phyloP scores from a whole-genome alignment of 2,888 invertebrate species.

The Abscondita cerata region DNA sequence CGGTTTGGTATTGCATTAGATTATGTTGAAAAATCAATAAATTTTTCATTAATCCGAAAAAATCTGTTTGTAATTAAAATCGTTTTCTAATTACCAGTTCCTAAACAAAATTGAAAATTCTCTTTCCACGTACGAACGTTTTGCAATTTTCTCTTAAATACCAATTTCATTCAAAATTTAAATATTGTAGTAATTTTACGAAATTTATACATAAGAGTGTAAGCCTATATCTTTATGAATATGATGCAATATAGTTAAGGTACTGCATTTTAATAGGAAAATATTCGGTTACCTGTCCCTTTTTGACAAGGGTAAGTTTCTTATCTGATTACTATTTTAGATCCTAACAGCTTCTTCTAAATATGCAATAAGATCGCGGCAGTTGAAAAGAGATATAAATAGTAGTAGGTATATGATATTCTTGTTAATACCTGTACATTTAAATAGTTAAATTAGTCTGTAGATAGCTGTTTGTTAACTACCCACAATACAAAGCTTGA shows the following conservation, averaged over 20 bases:
- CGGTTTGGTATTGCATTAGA: no score
- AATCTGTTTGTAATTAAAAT: neutral
- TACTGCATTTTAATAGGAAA: conserved; percentile 38
- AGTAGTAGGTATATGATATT: no score
- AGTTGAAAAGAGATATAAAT: conserved; percentile 20
- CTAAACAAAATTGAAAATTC: no score
- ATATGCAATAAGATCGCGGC: conserved; percentile 8
- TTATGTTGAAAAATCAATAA: no score
- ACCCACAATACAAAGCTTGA: no score
- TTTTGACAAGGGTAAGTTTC: conserved; percentile 36
- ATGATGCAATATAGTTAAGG: conserved; percentile 34
- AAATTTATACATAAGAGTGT: conserved; percentile 18
- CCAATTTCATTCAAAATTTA: neutral
- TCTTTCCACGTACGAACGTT: no score
- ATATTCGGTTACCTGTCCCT: conserved; percentile 39
- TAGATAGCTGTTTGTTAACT: no score
- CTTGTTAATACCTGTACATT: no score
- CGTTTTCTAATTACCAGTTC: no score
- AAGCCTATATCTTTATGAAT: conserved; percentile 37
- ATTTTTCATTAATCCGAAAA: no score
- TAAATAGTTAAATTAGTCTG: no score
- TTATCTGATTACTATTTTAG: conserved; percentile 35
- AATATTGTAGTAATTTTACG: conserved; percentile 20
- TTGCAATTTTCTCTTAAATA: no score
- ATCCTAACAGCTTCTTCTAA: conserved; percentile 25